Conservation (phyloP, 2,797 vertebrate genomes). For the Pangasius krempfi region DNA sequence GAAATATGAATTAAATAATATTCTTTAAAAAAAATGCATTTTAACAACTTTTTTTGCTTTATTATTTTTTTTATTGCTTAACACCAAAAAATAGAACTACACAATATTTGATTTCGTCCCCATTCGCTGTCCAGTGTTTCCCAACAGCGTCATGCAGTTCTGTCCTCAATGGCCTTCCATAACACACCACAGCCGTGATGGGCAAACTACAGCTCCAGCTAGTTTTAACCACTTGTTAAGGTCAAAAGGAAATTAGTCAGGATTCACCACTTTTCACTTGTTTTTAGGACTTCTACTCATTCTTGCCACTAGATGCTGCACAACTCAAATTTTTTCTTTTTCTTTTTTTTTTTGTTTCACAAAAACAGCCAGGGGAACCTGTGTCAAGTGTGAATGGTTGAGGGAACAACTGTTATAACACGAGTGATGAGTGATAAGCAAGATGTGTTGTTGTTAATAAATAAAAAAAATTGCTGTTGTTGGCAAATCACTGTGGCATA, state of each 20-base stretch:
- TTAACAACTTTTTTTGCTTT: background rate
- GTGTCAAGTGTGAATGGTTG: background rate
- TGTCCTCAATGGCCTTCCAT: background rate
- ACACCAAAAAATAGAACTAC: background rate
- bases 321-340: background rate
- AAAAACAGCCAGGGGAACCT: background rate
- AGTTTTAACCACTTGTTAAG: background rate
- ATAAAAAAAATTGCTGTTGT: background rate
- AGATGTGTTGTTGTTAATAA: background rate
- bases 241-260: background rate
- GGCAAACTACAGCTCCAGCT: background rate
- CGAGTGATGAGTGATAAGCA: background rate
- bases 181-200: background rate
- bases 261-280: background rate
- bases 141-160: background rate
- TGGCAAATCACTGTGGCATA: background rate
- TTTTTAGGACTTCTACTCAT: background rate
- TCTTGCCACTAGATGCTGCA: background rate
- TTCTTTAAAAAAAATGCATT: background rate
- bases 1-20: conserved; percentile 43
- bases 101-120: background rate
- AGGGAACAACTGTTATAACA: background rate
- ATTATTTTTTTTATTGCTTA: background rate
- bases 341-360: background rate
- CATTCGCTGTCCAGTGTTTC: background rate